Evolutionary conservation across 2,797 vertebrate species (phyloP).

Genomic region (Tympanoctomys barrerae): DNA sequence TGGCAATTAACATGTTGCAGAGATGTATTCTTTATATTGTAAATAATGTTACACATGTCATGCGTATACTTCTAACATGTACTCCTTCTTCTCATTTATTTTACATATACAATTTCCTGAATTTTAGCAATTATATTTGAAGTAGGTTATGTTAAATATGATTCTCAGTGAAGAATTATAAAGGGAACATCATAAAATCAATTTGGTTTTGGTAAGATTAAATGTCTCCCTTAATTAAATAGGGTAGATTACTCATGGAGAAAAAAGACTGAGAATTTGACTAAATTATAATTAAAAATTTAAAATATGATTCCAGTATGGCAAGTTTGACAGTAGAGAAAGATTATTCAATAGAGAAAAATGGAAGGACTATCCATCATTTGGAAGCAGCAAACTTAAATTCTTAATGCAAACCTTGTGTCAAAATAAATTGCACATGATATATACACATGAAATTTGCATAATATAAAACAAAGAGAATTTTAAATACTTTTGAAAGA

Average conservation of each 20-base stretch:
- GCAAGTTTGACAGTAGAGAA: not conserved
- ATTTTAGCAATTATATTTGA: not conserved
- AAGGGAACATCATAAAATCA: not conserved
- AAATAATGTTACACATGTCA: not conserved
- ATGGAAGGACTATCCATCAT: not conserved
- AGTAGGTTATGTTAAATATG: not conserved
- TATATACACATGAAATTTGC: not conserved
- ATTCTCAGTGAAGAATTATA: not conserved
- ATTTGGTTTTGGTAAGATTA: not conserved
- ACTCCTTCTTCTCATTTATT: not conserved
- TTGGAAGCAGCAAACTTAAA: not conserved
- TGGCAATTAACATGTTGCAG: not conserved
- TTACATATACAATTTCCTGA: not conserved
- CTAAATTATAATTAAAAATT: constrained; percentile 7
- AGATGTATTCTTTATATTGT: not conserved
- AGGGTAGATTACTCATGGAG: not conserved
- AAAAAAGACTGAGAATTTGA: not conserved
- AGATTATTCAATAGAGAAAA: constrained; percentile 30
- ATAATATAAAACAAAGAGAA: not conserved
- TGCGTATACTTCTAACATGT: not conserved
- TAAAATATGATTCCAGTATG: not conserved
- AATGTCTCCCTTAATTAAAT: not conserved
- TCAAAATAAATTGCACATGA: constrained; percentile 15
- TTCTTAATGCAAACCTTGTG: not conserved
- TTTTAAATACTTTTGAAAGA: not conserved